phyloP scores from a whole-genome alignment of 2,888 invertebrate genomes.

The Eupithecia tripunctaria region DNA sequence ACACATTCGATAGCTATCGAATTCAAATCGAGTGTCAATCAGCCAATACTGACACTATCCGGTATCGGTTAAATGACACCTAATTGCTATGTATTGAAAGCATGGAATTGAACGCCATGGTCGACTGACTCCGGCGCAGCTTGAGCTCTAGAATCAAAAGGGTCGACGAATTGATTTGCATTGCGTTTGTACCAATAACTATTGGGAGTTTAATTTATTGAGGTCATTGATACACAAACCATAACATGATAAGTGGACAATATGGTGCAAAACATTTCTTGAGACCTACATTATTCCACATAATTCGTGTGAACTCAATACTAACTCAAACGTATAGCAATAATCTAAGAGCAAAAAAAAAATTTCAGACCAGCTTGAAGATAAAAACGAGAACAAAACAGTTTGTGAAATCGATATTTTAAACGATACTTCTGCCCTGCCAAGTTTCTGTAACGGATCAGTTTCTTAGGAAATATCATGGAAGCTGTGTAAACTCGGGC shows the following conservation, averaged over 20 bases:
- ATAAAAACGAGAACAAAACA: not conserved
- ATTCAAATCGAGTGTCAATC: conserved; percentile 50
- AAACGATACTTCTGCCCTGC: not conserved
- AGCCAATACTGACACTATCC: conserved; percentile 50
- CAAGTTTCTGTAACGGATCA: not conserved
- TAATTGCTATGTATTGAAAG: conserved; percentile 67
- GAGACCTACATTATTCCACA: not conserved
- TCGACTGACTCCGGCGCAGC: conserved; percentile 27
- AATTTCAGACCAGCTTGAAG: not conserved
- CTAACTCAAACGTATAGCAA: not conserved
- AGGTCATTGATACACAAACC: not conserved
- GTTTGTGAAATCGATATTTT: not conserved
- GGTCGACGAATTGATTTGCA: conserved; percentile 33
- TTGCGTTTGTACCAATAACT: conserved; percentile 9
- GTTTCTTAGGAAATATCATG: not conserved
- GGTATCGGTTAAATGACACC: conserved; percentile 52
- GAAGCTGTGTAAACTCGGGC: not conserved
- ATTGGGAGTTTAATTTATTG: not conserved
- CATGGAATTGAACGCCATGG: conserved; percentile 48
- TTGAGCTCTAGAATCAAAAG: conserved; percentile 25
- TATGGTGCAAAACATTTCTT: not conserved
- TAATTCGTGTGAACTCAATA: not conserved
- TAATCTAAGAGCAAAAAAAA: not conserved
- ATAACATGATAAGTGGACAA: not conserved
- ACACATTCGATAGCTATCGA: not conserved